These are phyloP conservation scores for Sebastes goodei DNA, from an alignment of 2,797 vertebrate genomes.

Conservation along the genomic window DNA sequence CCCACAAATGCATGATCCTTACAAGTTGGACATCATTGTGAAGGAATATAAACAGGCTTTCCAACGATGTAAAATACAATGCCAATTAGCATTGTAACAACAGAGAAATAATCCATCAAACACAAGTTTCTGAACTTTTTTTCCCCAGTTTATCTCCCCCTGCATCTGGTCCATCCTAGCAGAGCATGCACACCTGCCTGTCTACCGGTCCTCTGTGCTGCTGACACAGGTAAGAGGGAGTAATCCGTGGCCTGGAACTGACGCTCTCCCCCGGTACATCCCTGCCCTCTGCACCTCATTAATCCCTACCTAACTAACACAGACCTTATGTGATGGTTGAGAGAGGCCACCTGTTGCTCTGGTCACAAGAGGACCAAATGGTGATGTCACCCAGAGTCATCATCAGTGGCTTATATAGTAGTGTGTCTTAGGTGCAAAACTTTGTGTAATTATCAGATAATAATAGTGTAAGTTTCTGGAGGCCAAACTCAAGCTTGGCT, in stretches of 20 bases:
- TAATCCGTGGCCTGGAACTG: constrained; percentile 76
- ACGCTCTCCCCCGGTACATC: constrained; percentile 60
- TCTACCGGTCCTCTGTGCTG: constrained; percentile 42
- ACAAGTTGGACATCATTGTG: too few species aligned
- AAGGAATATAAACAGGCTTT: too few species aligned
- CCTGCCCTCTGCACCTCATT: constrained; percentile 67
- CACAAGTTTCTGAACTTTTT: rapidly evolving
- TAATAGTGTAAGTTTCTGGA: neutral
- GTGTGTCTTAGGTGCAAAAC: neutral
- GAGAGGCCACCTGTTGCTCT: constrained; percentile 73
- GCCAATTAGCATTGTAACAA: too few species aligned
- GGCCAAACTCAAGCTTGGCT: neutral
- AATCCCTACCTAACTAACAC: constrained; percentile 70
- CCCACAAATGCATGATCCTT: too few species aligned
- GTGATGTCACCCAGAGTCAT: constrained; percentile 25
- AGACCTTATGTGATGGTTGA: constrained; percentile 63
- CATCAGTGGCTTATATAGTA: neutral
- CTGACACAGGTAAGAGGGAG: constrained; percentile 76
- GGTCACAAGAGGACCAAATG: constrained; percentile 19
- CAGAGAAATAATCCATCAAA: too few species aligned
- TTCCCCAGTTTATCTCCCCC: neutral
- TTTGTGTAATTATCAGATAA: neutral
- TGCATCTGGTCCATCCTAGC: constrained; percentile 54
- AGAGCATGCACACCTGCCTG: neutral
- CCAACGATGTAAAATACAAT: too few species aligned